These are phyloP conservation scores for Nasonia giraulti DNA, from an alignment of 1,140 invertebrate species.

Conservation along the genomic window DNA sequence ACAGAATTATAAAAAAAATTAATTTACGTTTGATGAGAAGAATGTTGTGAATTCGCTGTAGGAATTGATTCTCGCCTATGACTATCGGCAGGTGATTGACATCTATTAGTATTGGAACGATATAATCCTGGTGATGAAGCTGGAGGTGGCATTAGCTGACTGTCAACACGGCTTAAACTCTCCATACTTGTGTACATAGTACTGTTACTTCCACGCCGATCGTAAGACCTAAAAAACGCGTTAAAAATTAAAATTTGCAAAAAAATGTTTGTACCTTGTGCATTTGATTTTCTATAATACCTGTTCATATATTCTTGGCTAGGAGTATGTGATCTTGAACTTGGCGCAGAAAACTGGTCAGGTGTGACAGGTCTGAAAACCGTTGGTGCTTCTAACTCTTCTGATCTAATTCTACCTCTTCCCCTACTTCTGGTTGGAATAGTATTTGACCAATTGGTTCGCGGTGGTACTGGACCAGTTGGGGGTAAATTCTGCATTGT, in stretches of 20 bases:
- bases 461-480: conserved; percentile 60
- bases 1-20: background rate
- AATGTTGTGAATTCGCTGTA: conserved; percentile 31
- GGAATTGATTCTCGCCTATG: conserved; percentile 49
- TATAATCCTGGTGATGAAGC: conserved; percentile 61
- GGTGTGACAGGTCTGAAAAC: conserved; percentile 74
- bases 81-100: conserved; percentile 59
- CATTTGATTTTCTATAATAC: conserved; percentile 52
- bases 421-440: conserved; percentile 73
- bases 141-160: conserved; percentile 64
- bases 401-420: conserved; percentile 72
- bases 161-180: conserved; percentile 69
- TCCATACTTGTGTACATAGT: conserved; percentile 74
- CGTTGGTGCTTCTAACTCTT: conserved; percentile 66
- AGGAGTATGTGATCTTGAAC: conserved; percentile 75
- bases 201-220: conserved; percentile 71
- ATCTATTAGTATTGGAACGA: conserved; percentile 58
- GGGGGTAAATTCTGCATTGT: conserved; percentile 68
- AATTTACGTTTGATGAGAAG: conserved; percentile 49
- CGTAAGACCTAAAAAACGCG: conserved; percentile 62
- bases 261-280: conserved; percentile 24
- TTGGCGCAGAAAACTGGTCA: conserved; percentile 73
- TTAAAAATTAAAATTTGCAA: conserved; percentile 33
- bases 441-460: conserved; percentile 72
- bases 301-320: conserved; percentile 70